Evolutionary conservation across 2,113 vertebrate genomes (phyloP).

Genomic region (Jacana jacana): DNA sequence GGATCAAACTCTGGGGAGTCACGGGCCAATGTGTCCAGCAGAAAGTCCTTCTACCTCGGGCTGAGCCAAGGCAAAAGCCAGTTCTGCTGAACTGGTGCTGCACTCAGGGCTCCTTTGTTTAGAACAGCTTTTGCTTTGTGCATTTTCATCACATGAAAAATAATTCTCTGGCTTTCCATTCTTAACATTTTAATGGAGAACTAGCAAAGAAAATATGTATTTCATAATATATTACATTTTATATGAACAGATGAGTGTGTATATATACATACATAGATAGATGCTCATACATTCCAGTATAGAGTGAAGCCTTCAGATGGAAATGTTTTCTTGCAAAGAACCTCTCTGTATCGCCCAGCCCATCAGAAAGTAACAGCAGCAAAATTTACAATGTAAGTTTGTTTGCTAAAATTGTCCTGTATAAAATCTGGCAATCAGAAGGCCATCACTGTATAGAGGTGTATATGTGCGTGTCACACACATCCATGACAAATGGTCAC

Average conservation of each 20-base stretch:
- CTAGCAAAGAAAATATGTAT: background rate
- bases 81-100: background rate
- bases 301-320: constrained; percentile 28
- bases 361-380: background rate
- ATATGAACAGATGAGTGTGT: background rate
- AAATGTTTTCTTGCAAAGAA: background rate
- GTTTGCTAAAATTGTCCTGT: background rate
- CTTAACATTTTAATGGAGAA: background rate
- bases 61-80: background rate
- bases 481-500: background rate
- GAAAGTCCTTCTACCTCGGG: background rate
- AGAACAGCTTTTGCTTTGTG: background rate
- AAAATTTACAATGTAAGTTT: background rate
- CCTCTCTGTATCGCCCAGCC: background rate
- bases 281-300: background rate
- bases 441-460: background rate
- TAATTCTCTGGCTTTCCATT: background rate
- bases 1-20: background rate
- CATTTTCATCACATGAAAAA: background rate
- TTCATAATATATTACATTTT: background rate
- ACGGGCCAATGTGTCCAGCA: background rate
- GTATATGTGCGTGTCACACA: background rate
- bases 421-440: background rate
- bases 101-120: background rate
- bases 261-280: background rate